These are phyloP conservation scores for Achroia grisella DNA, from an alignment of 1,140 invertebrate genomes.

Conservation along the genomic window DNA sequence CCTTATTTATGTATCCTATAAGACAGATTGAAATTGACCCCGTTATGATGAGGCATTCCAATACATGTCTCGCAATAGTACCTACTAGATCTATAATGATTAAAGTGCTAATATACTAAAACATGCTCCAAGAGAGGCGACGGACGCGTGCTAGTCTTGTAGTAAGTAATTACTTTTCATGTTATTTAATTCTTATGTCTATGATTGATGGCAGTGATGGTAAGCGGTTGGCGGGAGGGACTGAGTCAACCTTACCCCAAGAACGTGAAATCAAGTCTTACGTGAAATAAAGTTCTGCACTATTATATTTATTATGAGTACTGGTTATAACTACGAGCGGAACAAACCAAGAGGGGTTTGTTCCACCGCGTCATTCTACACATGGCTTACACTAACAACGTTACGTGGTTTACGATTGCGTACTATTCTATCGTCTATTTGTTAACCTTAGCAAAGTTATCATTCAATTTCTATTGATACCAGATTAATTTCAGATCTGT, in stretches of 20 bases:
- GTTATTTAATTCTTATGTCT: conserved; percentile 42
- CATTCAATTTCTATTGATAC: not conserved
- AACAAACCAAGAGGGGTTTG: not conserved
- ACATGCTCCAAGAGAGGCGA: not conserved
- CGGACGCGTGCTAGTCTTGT: not conserved
- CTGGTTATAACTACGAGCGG: conserved; percentile 10
- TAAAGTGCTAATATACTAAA: not conserved
- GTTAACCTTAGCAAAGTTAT: conserved; percentile 3
- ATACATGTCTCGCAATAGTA: not conserved
- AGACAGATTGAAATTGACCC: not conserved
- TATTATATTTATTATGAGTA: conserved; percentile 19
- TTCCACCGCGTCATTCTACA: not conserved
- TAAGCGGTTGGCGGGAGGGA: conserved; percentile 62
- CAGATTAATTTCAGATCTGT: not conserved
- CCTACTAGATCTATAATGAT: not conserved
- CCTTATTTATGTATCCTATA: no score
- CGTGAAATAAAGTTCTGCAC: conserved; percentile 13
- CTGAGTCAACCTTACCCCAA: conserved; percentile 51
- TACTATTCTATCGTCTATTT: not conserved
- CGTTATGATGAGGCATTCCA: conserved; percentile 15
- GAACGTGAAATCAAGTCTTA: conserved; percentile 26
- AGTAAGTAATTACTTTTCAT: conserved; percentile 36
- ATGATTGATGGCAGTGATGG: conserved; percentile 63
- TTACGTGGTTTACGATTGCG: not conserved
- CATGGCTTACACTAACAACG: conserved; percentile 9